Conservation (phyloP, 2,888 invertebrate genomes). For the Hemaris fuciformis region DNA sequence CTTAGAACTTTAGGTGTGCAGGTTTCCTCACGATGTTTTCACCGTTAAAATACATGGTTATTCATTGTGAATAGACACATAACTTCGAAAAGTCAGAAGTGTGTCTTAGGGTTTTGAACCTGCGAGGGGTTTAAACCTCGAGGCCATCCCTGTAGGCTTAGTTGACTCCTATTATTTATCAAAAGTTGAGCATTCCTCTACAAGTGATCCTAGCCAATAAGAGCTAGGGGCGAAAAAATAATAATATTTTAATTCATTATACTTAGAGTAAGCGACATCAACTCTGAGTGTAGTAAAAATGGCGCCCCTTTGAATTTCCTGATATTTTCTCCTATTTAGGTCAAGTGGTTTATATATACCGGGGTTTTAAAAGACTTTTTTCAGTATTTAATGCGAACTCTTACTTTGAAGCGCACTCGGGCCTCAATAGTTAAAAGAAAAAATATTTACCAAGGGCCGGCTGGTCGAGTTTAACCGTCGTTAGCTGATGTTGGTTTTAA, state of each 20-base stretch:
- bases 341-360: neutral
- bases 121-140: no score
- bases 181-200: no score
- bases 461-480: neutral
- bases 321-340: neutral
- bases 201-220: no score
- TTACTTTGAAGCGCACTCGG: neutral
- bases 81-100: no score
- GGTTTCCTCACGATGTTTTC: no score
- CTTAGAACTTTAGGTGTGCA: no score
- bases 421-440: neutral
- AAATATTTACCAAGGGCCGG: neutral
- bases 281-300: neutral
- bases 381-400: conserved; percentile 2
- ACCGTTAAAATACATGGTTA: no score
- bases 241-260: neutral
- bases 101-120: no score
- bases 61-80: no score
- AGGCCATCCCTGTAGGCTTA: no score
- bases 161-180: no score
- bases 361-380: neutral
- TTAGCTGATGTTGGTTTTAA: neutral
- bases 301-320: neutral
- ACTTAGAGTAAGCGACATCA: conserved; percentile 1
- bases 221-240: no score